A percentile compares a stretch with the other conserved stretches of the same genome.
Conservation (phyloP, 2,888 invertebrate species). For the Lasioglossum figueresi region DNA sequence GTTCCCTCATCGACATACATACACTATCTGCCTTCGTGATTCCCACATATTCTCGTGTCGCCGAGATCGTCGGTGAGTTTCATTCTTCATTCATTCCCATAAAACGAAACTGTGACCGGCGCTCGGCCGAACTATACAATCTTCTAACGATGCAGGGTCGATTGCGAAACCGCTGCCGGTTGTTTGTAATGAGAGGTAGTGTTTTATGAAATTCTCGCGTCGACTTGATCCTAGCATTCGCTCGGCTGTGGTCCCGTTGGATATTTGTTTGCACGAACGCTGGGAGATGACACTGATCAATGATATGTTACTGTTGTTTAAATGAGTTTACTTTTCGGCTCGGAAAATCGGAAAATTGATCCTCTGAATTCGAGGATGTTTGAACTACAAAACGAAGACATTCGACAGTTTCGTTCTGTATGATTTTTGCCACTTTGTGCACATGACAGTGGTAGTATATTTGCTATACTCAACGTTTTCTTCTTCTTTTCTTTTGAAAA, state of each 20-base stretch:
- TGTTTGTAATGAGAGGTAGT: constrained; percentile 32
- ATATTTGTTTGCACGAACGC: constrained; percentile 15
- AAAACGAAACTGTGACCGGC: constrained; percentile 24
- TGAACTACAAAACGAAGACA: not conserved
- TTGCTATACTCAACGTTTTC: not conserved
- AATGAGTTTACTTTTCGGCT: not conserved
- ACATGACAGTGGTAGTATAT: not conserved
- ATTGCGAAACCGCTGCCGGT: constrained; percentile 37
- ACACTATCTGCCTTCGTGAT: constrained; percentile 16
- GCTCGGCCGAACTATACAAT: constrained; percentile 48
- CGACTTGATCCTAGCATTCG: constrained; percentile 45
- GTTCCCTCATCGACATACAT: not conserved
- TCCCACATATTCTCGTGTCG: not conserved
- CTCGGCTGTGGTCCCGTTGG: constrained; percentile 43
- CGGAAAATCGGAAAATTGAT: not conserved
- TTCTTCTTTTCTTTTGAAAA: not conserved
- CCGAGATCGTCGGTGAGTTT: not conserved
- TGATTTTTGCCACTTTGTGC: not conserved
- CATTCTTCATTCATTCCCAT: not conserved
- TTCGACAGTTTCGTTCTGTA: not conserved
- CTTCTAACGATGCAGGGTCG: constrained; percentile 31
- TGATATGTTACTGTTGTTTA: not conserved
- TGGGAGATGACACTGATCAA: not conserved
- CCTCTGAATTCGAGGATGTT: not conserved
- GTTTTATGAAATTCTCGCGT: constrained; percentile 33